Conservation (phyloP, 2,888 invertebrate species). For the Apotomis capreana region DNA sequence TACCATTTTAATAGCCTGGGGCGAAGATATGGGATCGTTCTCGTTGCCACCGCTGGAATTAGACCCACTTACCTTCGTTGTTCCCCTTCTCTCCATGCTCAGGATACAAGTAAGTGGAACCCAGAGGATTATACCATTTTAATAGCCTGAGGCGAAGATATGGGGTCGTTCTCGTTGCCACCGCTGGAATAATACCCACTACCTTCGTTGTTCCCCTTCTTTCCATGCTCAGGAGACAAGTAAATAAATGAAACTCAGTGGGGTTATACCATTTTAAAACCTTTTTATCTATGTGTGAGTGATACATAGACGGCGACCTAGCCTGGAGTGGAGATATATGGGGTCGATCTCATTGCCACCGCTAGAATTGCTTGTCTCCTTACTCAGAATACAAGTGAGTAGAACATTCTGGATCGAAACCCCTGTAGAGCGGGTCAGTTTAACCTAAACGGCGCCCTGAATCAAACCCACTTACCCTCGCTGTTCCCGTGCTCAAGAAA, state of each 20-base stretch:
- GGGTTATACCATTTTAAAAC: no score
- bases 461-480: no score
- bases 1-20: conserved; percentile 74
- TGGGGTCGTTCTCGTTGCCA: conserved; percentile 93
- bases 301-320: no score
- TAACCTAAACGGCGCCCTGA: no score
- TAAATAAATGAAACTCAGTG: conserved; percentile 60
- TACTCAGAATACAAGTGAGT: conserved; percentile 89
- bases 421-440: no score
- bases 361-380: conserved; percentile 90
- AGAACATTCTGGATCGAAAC: no score
- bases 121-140: no score
- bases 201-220: conserved; percentile 92
- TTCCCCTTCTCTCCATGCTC: conserved; percentile 93
- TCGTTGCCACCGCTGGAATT: conserved; percentile 92
- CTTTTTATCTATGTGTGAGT: no score
- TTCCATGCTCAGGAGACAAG: conserved; percentile 91
- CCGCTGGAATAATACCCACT: conserved; percentile 93
- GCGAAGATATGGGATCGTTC: conserved; percentile 93
- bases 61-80: conserved; percentile 93
- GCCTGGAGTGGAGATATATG: conserved; percentile 90
- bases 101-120: conserved; percentile 85
- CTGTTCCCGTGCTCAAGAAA: no score
- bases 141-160: conserved; percentile 88
- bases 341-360: conserved; percentile 92